A percentile compares a stretch with the other conserved stretches of the same genome.
Conservation (phyloP, 2,888 invertebrate species). For the Oegoconia quadripuncta region DNA sequence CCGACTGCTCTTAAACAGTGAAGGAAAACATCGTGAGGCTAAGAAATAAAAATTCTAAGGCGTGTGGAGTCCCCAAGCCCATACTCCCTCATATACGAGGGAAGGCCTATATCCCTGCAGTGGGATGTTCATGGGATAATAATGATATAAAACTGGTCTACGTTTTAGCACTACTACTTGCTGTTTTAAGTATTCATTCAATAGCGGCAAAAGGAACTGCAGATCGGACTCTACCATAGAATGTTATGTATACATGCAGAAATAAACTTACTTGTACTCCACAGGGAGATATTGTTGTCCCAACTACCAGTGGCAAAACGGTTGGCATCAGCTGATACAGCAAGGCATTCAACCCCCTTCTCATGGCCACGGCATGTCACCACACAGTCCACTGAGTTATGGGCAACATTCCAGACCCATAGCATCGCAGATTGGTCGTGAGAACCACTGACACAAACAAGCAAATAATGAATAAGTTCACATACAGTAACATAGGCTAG, state of each 20-base stretch:
- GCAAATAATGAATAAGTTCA: too few relatives aligned
- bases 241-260: constrained; percentile 3
- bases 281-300: constrained; percentile 95
- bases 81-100: too few relatives aligned
- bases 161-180: too few relatives aligned
- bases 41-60: too few relatives aligned
- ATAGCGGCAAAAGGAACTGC: background rate
- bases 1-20: too few relatives aligned
- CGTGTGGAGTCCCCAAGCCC: too few relatives aligned
- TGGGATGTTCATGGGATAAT: too few relatives aligned
- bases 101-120: too few relatives aligned
- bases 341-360: constrained; percentile 92
- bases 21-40: too few relatives aligned
- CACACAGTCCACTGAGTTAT: constrained; percentile 87
- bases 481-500: too few relatives aligned
- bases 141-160: too few relatives aligned
- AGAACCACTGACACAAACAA: constrained; percentile 82
- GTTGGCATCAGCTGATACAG: constrained; percentile 83
- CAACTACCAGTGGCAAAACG: constrained; percentile 91
- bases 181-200: too few relatives aligned
- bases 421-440: constrained; percentile 95
- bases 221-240: background rate
- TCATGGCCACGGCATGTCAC: constrained; percentile 94
- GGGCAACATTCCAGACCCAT: constrained; percentile 90
- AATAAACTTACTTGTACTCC: constrained; percentile 84